Evolutionary conservation across 2,797 vertebrate species (phyloP).

Genomic region (Gymnoscopelus microlampas): DNA sequence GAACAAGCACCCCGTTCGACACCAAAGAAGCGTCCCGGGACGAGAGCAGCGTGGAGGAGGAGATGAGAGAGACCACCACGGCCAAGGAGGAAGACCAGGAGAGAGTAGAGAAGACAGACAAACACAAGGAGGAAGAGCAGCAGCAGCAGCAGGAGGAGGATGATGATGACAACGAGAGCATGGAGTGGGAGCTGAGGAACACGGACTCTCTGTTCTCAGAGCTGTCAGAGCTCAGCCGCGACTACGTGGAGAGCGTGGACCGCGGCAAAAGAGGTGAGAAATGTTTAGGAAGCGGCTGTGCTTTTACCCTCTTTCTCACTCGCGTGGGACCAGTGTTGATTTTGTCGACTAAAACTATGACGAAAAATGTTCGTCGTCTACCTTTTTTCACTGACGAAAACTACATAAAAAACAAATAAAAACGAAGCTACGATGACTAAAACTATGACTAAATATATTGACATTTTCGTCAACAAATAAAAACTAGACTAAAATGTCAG

Average conservation of each 20-base stretch:
- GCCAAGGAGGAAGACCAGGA: slow-evolving; percentile 4
- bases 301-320: too few species aligned
- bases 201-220: slow-evolving; percentile 84
- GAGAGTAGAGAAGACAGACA: slow-evolving; percentile 21
- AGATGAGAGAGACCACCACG: slow-evolving; percentile 41
- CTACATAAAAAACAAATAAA: too few species aligned
- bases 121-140: slow-evolving; percentile 8
- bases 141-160: slow-evolving; percentile 24
- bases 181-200: slow-evolving; percentile 84
- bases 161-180: slow-evolving; percentile 66
- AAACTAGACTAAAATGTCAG: too few species aligned
- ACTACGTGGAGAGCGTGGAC: slow-evolving; percentile 84
- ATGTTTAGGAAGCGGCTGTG: too few species aligned
- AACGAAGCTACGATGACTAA: too few species aligned
- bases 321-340: too few species aligned
- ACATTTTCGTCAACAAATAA: too few species aligned
- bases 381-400: too few species aligned
- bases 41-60: slow-evolving; percentile 55
- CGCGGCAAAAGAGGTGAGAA: slow-evolving; percentile 53
- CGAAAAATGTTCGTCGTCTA: too few species aligned
- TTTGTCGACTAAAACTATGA: too few species aligned
- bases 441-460: too few species aligned
- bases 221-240: slow-evolving; percentile 82
- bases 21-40: slow-evolving; percentile 16
- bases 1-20: background rate